These are phyloP conservation scores for Paratrypauchen microcephalus DNA, from an alignment of 2,797 vertebrate genomes.

Conservation along the genomic window DNA sequence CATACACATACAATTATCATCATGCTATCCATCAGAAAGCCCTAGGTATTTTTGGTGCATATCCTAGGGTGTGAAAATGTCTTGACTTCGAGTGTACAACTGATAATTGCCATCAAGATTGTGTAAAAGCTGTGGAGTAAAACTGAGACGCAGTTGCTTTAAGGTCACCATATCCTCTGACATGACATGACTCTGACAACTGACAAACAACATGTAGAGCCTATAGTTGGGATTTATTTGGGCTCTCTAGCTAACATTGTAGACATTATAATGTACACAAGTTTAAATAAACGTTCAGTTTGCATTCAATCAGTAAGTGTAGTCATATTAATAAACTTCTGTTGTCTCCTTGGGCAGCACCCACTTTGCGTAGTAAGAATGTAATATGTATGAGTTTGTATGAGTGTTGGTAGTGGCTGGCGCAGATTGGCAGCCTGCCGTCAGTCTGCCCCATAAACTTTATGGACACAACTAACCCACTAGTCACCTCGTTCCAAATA, in stretches of 20 bases:
- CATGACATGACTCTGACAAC: background rate
- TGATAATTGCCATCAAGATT: slow-evolving; percentile 31
- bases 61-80: slow-evolving; percentile 38
- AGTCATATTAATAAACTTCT: no score
- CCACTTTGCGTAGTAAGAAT: no score
- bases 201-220: background rate
- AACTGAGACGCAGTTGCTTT: background rate
- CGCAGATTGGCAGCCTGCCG: no score
- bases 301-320: background rate
- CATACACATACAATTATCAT: slow-evolving; percentile 32
- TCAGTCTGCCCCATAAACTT: no score
- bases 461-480: no score
- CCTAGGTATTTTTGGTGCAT: slow-evolving; percentile 50
- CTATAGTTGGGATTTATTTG: background rate
- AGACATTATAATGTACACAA: background rate
- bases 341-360: no score
- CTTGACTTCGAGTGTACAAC: slow-evolving; percentile 39
- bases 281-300: no score
- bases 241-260: background rate
- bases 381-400: no score
- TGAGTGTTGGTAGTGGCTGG: no score
- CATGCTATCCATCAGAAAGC: slow-evolving; percentile 37
- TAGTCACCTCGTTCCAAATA: no score
- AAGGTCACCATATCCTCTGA: slow-evolving; percentile 4
- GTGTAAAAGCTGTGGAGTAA: background rate